These are phyloP conservation scores for Copidosoma aretas DNA, from an alignment of 2,888 invertebrate species.

Conservation along the genomic window DNA sequence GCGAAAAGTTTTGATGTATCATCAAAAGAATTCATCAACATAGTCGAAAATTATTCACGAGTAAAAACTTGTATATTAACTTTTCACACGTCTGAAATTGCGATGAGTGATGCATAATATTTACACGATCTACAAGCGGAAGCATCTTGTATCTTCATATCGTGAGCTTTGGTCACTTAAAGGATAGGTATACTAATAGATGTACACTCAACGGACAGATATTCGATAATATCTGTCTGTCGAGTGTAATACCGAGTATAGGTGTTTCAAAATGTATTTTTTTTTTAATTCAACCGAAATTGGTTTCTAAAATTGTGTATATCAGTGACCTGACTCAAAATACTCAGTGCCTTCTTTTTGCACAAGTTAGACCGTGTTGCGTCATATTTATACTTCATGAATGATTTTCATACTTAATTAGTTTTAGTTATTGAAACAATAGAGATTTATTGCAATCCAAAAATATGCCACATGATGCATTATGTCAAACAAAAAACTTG, in stretches of 20 bases:
- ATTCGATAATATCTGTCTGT: too few relatives aligned
- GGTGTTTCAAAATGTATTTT: slow-evolving; percentile 30
- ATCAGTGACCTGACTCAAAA: slow-evolving; percentile 37
- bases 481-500: slow-evolving; percentile 24
- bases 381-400: slow-evolving; percentile 26
- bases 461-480: slow-evolving; percentile 23
- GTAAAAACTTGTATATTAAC: neutral
- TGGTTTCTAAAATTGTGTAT: slow-evolving; percentile 27
- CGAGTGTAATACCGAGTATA: too few relatives aligned
- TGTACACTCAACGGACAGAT: too few relatives aligned
- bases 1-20: neutral
- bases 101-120: slow-evolving; percentile 4
- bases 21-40: neutral
- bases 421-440: slow-evolving; percentile 10
- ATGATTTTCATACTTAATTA: slow-evolving; percentile 38
- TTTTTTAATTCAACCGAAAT: slow-evolving; percentile 22
- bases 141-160: neutral
- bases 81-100: slow-evolving; percentile 5
- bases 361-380: slow-evolving; percentile 25
- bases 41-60: neutral
- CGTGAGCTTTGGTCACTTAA: slow-evolving; percentile 20
- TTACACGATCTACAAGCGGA: slow-evolving; percentile 5
- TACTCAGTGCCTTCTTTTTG: slow-evolving; percentile 40
- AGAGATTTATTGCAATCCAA: slow-evolving; percentile 15
- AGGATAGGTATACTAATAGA: slow-evolving; percentile 25